phyloP scores from a whole-genome alignment of 2,888 invertebrate species.

The Hesperia comma region DNA sequence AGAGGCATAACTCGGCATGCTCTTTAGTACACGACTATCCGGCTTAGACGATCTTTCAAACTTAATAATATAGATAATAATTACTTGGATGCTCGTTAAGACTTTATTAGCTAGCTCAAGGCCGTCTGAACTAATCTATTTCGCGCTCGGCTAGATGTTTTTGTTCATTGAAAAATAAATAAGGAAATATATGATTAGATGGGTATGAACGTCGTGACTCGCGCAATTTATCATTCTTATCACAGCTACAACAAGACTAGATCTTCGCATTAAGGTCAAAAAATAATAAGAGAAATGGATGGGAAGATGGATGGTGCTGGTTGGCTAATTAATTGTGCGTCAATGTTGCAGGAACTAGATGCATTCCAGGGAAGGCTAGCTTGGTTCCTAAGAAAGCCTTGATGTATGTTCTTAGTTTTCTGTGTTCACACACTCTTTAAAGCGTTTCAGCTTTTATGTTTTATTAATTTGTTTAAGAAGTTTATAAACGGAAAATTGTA shows the following conservation, averaged over 20 bases:
- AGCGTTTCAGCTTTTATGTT: too few species aligned
- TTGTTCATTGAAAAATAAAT: conserved; percentile 33
- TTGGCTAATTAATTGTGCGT: conserved; percentile 29
- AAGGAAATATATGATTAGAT: conserved; percentile 33
- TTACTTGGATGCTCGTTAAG: conserved; percentile 31
- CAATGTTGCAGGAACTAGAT: conserved; percentile 13
- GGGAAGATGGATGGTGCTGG: conserved; percentile 19
- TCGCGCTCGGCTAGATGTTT: conserved; percentile 20
- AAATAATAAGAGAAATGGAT: conserved; percentile 27
- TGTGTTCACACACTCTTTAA: too few species aligned
- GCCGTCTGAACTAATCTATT: conserved; percentile 27
- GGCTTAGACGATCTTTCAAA: conserved; percentile 25
- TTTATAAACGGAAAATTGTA: too few species aligned
- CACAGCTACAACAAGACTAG: conserved; percentile 23
- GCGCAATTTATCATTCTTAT: conserved; percentile 34
- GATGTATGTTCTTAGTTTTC: too few species aligned
- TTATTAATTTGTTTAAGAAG: too few species aligned
- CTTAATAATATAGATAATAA: conserved; percentile 32
- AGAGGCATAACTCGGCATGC: not conserved
- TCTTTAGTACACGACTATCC: conserved; percentile 23
- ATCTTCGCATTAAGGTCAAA: conserved; percentile 30
- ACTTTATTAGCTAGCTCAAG: conserved; percentile 26
- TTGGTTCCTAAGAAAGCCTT: not conserved
- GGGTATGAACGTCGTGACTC: conserved; percentile 20
- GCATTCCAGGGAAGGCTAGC: not conserved